Evolutionary conservation across 2,888 invertebrate genomes (phyloP), one percentile per base, ranked within the genome.

Genomic region (Miltochrista miniata): DNA sequence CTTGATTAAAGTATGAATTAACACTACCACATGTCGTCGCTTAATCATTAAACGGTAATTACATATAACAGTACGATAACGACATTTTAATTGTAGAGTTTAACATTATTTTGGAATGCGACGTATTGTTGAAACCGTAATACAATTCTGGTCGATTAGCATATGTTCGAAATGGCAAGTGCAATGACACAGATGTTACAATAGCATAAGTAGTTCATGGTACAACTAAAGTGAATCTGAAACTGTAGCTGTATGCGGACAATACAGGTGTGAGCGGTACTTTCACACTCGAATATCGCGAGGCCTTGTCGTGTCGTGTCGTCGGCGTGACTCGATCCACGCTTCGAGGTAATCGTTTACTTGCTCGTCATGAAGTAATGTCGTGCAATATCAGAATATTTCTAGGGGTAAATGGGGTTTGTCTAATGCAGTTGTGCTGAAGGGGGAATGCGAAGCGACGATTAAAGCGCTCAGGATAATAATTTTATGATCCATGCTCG

Each of bases 201-300:
- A 72, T 70, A 64, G 66, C 61, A 70, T 67, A 76, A 72, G 76
- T 81, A 70, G 65, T 72, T 63, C 60, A 70, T 60, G 57, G 64
- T 59, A 54, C 59, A 76, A 71, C 76, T 79, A 77, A 79, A 87
- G 83, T 81, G 85, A 86, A 78, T 81, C 78, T 83, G 76, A 79
- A 80, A 79, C 77, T 73, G 74, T 72, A 68, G 71, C 51, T 64
- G 74, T 79, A 72, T 66, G 69, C 74, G 77, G 82, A 68, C 72
- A 71, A 70, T 63, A 70, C 78, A 80, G 74, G 79, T 83, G 81
- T 67, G 76, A 73, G 72, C 62, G 79, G 79, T 82, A 89, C 89
- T 89, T 89, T 89, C 88, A 86, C 89, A 76, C 77, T 83, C 81
- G 65, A 60, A 56, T 45, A 57, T 41, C 54, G 51, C 31, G 11